These are phyloP conservation scores for Chelidonichthys spinosus DNA, from an alignment of 2,797 vertebrate species.

Conservation along the genomic window DNA sequence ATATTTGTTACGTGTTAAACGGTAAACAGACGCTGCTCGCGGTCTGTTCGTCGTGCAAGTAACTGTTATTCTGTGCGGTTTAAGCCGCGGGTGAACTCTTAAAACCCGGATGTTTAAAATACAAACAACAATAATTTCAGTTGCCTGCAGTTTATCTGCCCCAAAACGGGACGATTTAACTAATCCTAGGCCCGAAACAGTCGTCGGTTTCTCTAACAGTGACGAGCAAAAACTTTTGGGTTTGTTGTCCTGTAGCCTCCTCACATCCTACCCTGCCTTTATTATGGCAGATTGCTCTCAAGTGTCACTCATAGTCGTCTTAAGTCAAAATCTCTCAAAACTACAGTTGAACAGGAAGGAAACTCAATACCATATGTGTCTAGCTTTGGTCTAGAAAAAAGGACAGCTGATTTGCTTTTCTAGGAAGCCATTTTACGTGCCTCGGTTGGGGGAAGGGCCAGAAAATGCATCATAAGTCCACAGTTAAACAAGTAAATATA, in stretches of 20 bases:
- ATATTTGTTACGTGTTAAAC: background rate
- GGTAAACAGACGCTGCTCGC: background rate
- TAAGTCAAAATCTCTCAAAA: background rate
- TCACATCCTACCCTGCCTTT: background rate
- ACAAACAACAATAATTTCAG: background rate
- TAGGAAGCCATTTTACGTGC: conserved; percentile 82
- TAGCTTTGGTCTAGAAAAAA: conserved; percentile 36
- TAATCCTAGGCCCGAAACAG: background rate
- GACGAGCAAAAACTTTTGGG: conserved; percentile 59
- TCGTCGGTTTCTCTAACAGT: conserved; percentile 1
- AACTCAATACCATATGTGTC: conserved; percentile 16
- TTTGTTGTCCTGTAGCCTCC: conserved; percentile 31
- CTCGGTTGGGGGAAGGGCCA: conserved; percentile 71
- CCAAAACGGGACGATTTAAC: background rate
- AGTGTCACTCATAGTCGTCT: background rate
- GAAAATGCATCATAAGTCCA: conserved; percentile 62
- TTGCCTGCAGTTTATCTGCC: background rate
- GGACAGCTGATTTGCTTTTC: conserved; percentile 74
- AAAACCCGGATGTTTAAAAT: background rate
- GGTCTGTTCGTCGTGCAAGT: conserved; percentile 2
- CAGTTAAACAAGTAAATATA: conserved; percentile 15
- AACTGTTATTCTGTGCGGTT: background rate
- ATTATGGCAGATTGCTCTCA: background rate
- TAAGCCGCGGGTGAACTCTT: background rate
- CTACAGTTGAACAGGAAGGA: background rate